Conservation (phyloP, 2,113 vertebrate genomes). For the Gambusia holbrooki region DNA sequence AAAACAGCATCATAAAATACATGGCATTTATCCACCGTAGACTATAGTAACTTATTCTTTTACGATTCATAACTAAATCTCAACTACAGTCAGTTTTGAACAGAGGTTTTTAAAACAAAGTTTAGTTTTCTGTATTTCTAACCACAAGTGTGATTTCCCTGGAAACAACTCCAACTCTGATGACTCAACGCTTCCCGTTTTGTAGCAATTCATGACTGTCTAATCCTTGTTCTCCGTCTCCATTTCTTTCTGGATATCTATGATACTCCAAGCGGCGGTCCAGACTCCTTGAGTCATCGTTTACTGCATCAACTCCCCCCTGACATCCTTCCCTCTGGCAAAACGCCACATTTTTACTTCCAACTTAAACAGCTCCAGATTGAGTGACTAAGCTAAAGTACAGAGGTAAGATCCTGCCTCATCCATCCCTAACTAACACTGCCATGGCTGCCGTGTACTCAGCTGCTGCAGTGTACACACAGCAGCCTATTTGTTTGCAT, state of each 20-base stretch:
- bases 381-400: conserved; percentile 22
- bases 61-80: too few relatives aligned
- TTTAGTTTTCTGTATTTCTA: background rate
- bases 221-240: conserved; percentile 1
- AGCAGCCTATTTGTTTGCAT: conserved; percentile 37
- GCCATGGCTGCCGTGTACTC: conserved; percentile 54
- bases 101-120: background rate
- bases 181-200: conserved; percentile 2
- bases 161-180: background rate
- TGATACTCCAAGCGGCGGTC: conserved; percentile 7
- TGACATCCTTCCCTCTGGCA: conserved; percentile 21
- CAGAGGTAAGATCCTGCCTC: background rate
- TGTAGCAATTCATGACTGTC: background rate
- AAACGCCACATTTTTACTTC: conserved; percentile 19
- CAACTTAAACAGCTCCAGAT: conserved; percentile 58
- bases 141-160: too few relatives aligned
- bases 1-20: background rate
- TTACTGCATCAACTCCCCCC: conserved; percentile 37
- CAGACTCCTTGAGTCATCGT: conserved; percentile 52
- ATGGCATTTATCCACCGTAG: background rate
- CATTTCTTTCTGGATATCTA: background rate
- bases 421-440: conserved; percentile 22
- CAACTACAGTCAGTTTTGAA: too few relatives aligned
- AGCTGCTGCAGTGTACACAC: conserved; percentile 64
- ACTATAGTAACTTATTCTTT: background rate